phyloP scores from a whole-genome alignment of 2,113 vertebrate species.

The Daphoenositta chrysoptera region DNA sequence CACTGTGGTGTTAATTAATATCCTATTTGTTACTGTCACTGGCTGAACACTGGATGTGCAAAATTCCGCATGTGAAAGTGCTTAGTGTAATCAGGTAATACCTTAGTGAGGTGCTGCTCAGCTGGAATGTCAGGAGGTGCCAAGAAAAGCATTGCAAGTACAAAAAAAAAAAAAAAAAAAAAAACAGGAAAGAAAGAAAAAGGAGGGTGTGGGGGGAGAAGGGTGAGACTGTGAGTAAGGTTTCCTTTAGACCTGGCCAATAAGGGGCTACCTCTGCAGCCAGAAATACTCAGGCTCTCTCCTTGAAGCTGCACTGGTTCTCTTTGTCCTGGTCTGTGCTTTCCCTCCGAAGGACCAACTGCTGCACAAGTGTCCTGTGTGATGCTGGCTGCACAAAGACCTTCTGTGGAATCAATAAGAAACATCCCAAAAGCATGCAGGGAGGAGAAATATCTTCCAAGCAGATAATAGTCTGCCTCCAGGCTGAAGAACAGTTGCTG shows the following conservation, averaged over 20 bases:
- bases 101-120: slow-evolving; percentile 34
- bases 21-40: slow-evolving; percentile 30
- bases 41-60: not conserved
- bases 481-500: not conserved
- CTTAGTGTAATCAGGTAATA: slow-evolving; percentile 46
- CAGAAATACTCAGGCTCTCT: not conserved
- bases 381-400: not conserved
- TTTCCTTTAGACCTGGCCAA: not conserved
- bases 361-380: not conserved
- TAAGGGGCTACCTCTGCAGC: not conserved
- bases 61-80: slow-evolving; percentile 23
- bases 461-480: not conserved
- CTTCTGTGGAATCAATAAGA: not conserved
- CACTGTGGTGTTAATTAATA: slow-evolving; percentile 37
- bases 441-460: not conserved
- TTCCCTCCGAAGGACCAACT: not conserved
- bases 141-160: not conserved
- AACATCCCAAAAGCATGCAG: not conserved
- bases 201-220: not conserved
- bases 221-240: not conserved
- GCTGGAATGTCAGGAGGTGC: not conserved
- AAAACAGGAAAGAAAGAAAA: not conserved
- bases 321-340: not conserved
- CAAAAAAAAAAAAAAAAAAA: not conserved
- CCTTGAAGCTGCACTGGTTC: not conserved